A percentile compares a stretch with the other conserved stretches of the same genome.
These are phyloP conservation scores for Muntiacus reevesi DNA, from an alignment of 2,113 vertebrate genomes.

Conservation along the genomic window DNA sequence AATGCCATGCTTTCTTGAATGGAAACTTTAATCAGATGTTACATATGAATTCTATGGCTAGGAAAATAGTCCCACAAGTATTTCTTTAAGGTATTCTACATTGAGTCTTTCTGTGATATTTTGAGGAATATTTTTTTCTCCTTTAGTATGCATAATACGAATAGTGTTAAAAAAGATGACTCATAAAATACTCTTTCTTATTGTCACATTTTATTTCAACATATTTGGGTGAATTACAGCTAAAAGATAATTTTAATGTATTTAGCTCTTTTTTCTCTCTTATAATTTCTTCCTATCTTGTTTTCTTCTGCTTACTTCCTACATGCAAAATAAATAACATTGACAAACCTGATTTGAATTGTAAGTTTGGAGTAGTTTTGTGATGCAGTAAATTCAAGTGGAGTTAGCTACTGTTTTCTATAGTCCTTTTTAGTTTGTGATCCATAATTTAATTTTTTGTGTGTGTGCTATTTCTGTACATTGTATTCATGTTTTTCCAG, in stretches of 20 bases:
- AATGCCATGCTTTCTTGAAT: slow-evolving; percentile 68
- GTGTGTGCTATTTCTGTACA: neutral
- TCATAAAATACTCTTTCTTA: neutral
- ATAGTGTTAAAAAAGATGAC: slow-evolving; percentile 8
- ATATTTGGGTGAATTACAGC: neutral
- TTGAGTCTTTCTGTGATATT: slow-evolving; percentile 40
- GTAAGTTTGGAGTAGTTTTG: slow-evolving; percentile 27
- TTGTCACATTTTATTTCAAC: slow-evolving; percentile 22
- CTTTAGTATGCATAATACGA: neutral
- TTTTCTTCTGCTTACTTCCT: slow-evolving; percentile 29
- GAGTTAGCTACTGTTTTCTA: neutral
- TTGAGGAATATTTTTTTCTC: slow-evolving; percentile 51
- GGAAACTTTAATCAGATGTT: slow-evolving; percentile 75
- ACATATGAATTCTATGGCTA: slow-evolving; percentile 62
- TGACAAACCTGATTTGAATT: slow-evolving; percentile 33
- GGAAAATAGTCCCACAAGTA: slow-evolving; percentile 68
- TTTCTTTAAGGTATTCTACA: slow-evolving; percentile 42
- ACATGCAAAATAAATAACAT: slow-evolving; percentile 34
- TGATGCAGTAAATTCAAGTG: neutral
- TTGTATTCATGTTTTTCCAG: neutral
- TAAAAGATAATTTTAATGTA: slow-evolving; percentile 27
- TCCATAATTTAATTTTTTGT: slow-evolving; percentile 19
- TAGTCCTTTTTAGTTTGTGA: slow-evolving; percentile 39
- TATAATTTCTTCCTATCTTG: slow-evolving; percentile 4
- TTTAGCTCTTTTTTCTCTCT: neutral